Base-by-base conservation (phyloP, 1,140 invertebrate genomes). In the Caenorhabditis briggsae region DNA sequence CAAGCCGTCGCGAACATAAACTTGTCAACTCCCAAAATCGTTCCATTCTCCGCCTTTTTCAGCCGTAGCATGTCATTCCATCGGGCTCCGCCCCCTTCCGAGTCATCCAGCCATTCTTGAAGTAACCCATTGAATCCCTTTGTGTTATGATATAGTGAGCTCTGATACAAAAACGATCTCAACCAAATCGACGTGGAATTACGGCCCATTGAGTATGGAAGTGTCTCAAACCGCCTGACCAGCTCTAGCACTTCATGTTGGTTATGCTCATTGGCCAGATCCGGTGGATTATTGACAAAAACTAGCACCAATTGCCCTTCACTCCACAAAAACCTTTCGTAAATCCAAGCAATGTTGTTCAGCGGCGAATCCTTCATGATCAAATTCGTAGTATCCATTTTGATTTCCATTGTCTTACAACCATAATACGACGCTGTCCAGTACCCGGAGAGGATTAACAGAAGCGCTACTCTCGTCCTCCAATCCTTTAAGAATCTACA, bases 101-200 rank as follows among this genome's bases (percentile, higher is more conserved):
- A 23, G 70, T 89, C 88, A 16, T 89, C 20, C 11, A 88, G 65
- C 88, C 88, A 88, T 46, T 82, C 64, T 43, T 88, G 65, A 1
- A 88, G 59, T 1, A 84, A n/a, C 0, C 88, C 61, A 50, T 88
- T 89, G 70, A 88, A 88, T 50, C 86, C 86, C 20, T 84, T 74
- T 5, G 12, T 64, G 41, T 88, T 70, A 46, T 88, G 84, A 59
- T 89, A 85, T 12, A 89, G 58, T 55, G 87, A 55, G 16, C 70
- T 59, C 83, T 89, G 70, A 25, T 89, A 84, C 0, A 89, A 58
- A 70, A 86, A 89, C 50, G 74, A 87, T 25, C 88, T 58, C 0
- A 89, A 58, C 88, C 88, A 89, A 56, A 89, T 87, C 48, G 88
- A 88, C 18, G 88, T 89, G 16, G 88, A 89, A 50, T 89, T 89